Evolutionary conservation across 2,797 vertebrate genomes (phyloP), one percentile per base, ranked within the genome.

Genomic region (Triplophysa yarkandensis): DNA sequence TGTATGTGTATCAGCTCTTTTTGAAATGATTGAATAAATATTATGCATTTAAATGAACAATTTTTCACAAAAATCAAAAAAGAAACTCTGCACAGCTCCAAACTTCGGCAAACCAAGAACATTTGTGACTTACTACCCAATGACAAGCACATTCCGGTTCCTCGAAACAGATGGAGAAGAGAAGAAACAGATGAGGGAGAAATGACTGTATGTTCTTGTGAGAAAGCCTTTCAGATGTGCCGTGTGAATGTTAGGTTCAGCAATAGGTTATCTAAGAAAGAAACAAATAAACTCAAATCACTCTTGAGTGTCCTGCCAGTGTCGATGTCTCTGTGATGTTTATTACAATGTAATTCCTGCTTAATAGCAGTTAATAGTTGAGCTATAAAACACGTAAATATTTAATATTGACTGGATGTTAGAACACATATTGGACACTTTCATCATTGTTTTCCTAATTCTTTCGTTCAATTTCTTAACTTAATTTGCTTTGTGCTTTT

Each of bases 111-210:
- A 72, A 41, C 44, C 46, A 36, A 41, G 46, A 63, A 30, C 23
- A 54, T 63, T 72, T 63, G 23, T 63, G 46, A 72, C 32, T 11
- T 41, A 32, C 69, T 63, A 28, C 58, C 48, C 60, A 63, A 28
- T 17, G 11, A 63, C 23, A 63, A 62, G 27, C 46, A 72, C 60
- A 72, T 63, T 63, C 46, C 32, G 14, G 11, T 30, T 54, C 46
- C 60, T 41, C 60, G 41, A 72, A 63, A 54, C 70, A 41, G 60
- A 72, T 54, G 70, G 70, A 52, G 32, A 13, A 63, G 23, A 54
- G 25, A 72, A 41, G 70, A 72, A 63, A 41, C 70, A 72, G 70
- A 63, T 63, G 70, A 63, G 32, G 1, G 4, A 28, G 21, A 63
- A 72, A 63, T 50, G n/a, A 71, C 41, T 66, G 68, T 25, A 58